These are phyloP conservation scores for Dasyurus viverrinus DNA, from an alignment of 2,113 vertebrate genomes.

Conservation along the genomic window DNA sequence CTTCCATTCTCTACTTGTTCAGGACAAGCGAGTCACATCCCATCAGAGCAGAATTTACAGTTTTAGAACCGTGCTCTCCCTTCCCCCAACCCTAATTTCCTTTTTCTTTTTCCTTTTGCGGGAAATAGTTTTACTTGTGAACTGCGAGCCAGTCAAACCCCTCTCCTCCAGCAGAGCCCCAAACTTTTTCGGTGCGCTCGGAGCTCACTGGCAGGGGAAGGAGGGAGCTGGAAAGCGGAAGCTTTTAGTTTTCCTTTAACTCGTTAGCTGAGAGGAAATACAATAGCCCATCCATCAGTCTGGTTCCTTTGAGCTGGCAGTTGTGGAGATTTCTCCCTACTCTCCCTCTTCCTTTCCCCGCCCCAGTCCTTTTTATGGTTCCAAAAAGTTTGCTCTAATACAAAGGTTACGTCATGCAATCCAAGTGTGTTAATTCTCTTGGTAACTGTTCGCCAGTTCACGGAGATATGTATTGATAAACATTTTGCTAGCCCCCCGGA, in stretches of 20 bases:
- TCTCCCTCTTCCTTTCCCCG: neutral
- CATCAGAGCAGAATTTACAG: neutral
- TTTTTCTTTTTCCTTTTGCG: neutral
- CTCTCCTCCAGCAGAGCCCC: neutral
- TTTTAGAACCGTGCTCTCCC: neutral
- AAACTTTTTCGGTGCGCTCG: neutral
- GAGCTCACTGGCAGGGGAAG: slow-evolving; percentile 41
- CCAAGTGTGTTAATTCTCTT: neutral
- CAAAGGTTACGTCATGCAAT: slow-evolving; percentile 64
- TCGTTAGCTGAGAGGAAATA: slow-evolving; percentile 51
- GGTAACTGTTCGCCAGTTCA: neutral
- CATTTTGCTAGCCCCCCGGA: neutral
- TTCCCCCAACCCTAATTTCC: slow-evolving; percentile 39
- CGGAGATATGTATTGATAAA: neutral
- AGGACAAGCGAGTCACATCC: neutral
- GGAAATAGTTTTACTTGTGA: neutral
- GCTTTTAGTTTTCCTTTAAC: slow-evolving; percentile 67
- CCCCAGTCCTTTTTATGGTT: slow-evolving; percentile 46
- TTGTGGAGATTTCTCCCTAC: slow-evolving; percentile 29
- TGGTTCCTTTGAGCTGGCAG: slow-evolving; percentile 21
- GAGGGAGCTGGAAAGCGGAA: slow-evolving; percentile 63
- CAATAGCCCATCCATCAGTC: neutral
- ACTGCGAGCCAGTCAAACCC: neutral
- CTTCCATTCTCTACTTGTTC: neutral
- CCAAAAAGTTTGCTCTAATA: slow-evolving; percentile 74